These are phyloP conservation scores for Oxygymnocypris stewartii DNA, from an alignment of 2,113 vertebrate genomes.

Conservation along the genomic window DNA sequence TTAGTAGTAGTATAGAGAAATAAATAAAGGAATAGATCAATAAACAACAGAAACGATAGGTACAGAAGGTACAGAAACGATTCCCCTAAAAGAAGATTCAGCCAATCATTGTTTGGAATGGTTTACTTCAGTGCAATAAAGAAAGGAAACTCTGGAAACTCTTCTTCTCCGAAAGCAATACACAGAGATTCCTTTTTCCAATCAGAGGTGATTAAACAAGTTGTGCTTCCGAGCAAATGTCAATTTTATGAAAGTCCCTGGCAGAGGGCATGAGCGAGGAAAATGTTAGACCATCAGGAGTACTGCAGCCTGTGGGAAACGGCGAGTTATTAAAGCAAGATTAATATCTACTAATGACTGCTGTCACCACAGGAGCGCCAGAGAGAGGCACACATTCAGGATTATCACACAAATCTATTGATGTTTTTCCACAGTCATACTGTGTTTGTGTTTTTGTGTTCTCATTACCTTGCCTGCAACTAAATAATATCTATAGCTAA, in stretches of 20 bases:
- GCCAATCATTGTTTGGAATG: not conserved
- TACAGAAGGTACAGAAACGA: not conserved
- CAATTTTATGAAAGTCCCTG: conserved; percentile 46
- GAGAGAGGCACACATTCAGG: conserved; percentile 17
- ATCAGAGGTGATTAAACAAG: conserved; percentile 55
- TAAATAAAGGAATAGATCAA: too few species aligned
- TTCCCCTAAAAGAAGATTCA: not conserved
- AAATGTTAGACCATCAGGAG: conserved; percentile 7
- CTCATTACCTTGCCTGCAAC: conserved; percentile 37
- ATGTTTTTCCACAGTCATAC: conserved; percentile 26
- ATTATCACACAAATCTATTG: conserved; percentile 10
- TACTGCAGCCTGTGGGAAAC: conserved; percentile 36
- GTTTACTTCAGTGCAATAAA: not conserved
- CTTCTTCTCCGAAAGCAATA: not conserved
- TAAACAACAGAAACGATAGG: too few species aligned
- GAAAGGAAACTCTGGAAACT: not conserved
- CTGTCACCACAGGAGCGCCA: conserved; percentile 26
- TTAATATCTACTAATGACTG: conserved; percentile 56
- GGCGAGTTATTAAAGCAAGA: conserved; percentile 48
- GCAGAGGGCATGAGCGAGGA: conserved; percentile 15
- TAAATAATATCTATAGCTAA: conserved; percentile 48
- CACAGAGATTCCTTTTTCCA: conserved; percentile 23
- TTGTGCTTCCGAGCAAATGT: conserved; percentile 55
- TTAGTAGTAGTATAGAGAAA: too few species aligned
- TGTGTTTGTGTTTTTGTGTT: conserved; percentile 1